These are phyloP conservation scores for Drosophila virilis DNA, from an alignment of 1,140 invertebrate species.

Conservation along the genomic window DNA sequence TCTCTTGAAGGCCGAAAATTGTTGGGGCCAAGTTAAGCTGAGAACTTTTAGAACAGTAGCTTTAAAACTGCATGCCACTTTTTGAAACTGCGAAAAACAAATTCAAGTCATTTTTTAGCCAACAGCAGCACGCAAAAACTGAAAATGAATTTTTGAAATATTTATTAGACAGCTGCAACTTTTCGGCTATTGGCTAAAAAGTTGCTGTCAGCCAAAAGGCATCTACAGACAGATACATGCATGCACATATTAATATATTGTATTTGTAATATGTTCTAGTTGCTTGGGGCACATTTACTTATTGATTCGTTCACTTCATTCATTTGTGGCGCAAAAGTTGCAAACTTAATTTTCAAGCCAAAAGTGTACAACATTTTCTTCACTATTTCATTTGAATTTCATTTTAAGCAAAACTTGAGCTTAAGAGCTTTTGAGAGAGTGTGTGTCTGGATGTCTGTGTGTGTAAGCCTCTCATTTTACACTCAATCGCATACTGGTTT, in stretches of 20 bases:
- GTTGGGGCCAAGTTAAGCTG: conserved; percentile 33
- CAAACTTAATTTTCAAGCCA: conserved; percentile 59
- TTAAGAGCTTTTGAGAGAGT: conserved; percentile 5
- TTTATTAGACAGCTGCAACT: conserved; percentile 42
- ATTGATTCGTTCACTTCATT: conserved; percentile 55
- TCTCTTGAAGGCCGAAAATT: conserved; percentile 14
- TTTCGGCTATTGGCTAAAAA: conserved; percentile 30
- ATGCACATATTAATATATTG: neutral
- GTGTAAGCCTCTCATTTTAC: conserved; percentile 63
- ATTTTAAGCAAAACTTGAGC: conserved; percentile 27
- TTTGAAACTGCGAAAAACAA: conserved; percentile 8
- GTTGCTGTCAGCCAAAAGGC: conserved; percentile 2
- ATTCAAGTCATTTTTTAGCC: conserved; percentile 7
- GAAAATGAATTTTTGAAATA: conserved; percentile 37
- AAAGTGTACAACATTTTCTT: conserved; percentile 38
- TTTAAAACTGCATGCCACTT: conserved; percentile 14
- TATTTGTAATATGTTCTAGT: conserved; percentile 21
- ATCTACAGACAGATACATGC: neutral
- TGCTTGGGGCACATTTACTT: conserved; percentile 17
- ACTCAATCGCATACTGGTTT: conserved; percentile 72
- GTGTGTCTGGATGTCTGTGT: conserved; percentile 2
- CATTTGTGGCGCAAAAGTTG: conserved; percentile 64
- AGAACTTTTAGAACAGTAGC: conserved; percentile 11
- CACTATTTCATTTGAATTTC: conserved; percentile 29
- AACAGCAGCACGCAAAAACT: conserved; percentile 12